Conservation (phyloP, 2,113 vertebrate genomes). For the Rhodinocichla rosea region DNA sequence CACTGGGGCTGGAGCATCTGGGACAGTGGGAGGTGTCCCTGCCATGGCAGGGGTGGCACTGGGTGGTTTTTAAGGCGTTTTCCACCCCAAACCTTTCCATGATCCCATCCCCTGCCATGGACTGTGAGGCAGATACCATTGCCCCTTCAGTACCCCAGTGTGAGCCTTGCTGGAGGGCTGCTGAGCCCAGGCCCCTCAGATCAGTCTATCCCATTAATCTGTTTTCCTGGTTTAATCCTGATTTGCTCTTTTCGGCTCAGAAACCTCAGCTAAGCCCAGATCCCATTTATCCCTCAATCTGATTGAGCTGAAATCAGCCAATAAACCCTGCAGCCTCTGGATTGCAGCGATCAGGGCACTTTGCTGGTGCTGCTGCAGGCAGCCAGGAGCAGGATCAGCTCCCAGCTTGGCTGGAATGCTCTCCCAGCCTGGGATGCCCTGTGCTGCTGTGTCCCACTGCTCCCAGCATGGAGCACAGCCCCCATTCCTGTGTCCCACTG, state of each 20-base stretch:
- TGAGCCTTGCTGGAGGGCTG: background rate
- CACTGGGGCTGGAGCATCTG: fast-evolving
- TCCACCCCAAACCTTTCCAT: background rate
- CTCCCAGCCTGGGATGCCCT: background rate
- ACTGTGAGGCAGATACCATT: fast-evolving
- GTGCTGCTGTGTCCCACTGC: background rate
- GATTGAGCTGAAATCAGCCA: background rate
- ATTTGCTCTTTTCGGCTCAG: background rate
- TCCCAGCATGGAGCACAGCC: too few relatives aligned
- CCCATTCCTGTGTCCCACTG: too few relatives aligned
- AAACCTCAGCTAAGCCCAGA: background rate
- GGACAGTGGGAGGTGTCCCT: background rate
- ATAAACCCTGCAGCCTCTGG: background rate
- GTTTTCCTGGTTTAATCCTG: background rate
- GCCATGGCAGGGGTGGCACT: background rate
- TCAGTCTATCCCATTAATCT: background rate
- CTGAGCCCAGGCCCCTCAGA: background rate
- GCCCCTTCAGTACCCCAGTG: background rate
- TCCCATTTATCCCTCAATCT: slow-evolving; percentile 16
- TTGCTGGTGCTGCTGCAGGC: background rate
- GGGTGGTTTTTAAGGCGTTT: background rate
- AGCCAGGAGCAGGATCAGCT: background rate
- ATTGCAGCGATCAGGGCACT: background rate
- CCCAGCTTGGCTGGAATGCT: background rate
- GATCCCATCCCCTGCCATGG: fast-evolving